A percentile compares a stretch with the other conserved stretches of the same genome.
Evolutionary conservation across 37 sponge, comb jelly and placozoan genomes (phyloP).

Genomic region (Eunapius fragilis): DNA sequence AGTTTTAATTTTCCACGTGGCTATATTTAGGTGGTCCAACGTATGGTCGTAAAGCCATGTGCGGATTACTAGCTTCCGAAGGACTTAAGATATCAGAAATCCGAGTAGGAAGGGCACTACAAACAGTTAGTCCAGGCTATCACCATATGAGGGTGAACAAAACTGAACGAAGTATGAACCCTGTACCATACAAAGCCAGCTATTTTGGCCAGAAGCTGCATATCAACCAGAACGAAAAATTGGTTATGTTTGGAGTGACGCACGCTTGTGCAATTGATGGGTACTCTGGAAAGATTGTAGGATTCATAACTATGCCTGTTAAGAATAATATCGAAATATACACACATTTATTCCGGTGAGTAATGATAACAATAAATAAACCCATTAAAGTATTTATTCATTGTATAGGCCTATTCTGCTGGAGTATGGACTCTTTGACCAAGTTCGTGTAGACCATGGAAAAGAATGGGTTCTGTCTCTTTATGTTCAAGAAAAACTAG

Average conservation of each 20-base stretch:
- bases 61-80: slow-evolving; percentile 15
- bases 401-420: slow-evolving; percentile 41
- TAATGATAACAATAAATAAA: neutral
- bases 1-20: too few species aligned
- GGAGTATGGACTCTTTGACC: slow-evolving; percentile 70
- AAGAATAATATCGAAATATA: slow-evolving; percentile 70
- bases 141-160: slow-evolving; percentile 1
- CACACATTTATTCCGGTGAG: slow-evolving; percentile 25
- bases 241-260: slow-evolving; percentile 72
- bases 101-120: slow-evolving; percentile 26
- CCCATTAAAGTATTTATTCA: neutral
- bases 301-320: slow-evolving; percentile 50
- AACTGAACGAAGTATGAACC: slow-evolving; percentile 32
- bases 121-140: slow-evolving; percentile 25
- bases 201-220: slow-evolving; percentile 74
- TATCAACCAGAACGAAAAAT: slow-evolving; percentile 75
- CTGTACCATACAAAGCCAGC: slow-evolving; percentile 57
- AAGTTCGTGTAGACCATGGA: slow-evolving; percentile 70
- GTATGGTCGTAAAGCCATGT: too few species aligned
- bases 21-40: too few species aligned
- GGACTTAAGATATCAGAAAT: slow-evolving; percentile 16
- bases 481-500: slow-evolving; percentile 55
- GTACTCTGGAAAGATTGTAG: slow-evolving; percentile 61
- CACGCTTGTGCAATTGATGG: slow-evolving; percentile 68
- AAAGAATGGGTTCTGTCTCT: slow-evolving; percentile 64